Base-by-base conservation (phyloP, 2,113 vertebrate genomes). In the Pandion haliaetus region DNA sequence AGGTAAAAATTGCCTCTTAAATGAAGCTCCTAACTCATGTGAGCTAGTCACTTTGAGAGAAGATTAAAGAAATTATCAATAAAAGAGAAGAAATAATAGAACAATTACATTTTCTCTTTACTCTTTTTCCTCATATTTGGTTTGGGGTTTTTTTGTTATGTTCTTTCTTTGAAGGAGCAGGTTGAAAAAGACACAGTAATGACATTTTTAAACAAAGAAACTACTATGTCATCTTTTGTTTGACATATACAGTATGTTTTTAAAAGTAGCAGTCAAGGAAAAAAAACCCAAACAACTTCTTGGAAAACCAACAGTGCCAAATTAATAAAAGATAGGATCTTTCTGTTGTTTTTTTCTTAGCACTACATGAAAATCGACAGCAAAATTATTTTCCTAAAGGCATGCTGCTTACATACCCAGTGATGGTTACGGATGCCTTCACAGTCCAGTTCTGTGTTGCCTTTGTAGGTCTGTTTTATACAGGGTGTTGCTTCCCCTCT, bases 321-420 rank as follows among this genome's bases (percentile, higher is more conserved):
- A 71, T 49, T 58, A 84, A 38, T 66, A 54, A 76, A 77, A 38
- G 3, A 24, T 10, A 65, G 4, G 5, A 28, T 31, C 9, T 26
- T 82, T n/a, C 19, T 45, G 16, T 12, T 47, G 2, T 0, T 32
- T 5, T 16, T 36, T 57, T 4, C 7, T 81, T 77, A 54, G 7
- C 11, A 44, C 1, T 50, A 16, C 0, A 0, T 76, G 50, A 58
- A 81, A 86, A 69, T 47, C 8, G 20, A 24, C 20, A 38, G 11
- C 20, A 70, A 61, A 82, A 32, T 32, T 54, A 17, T 59, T 70
- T 73, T 86, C 77, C 34, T 7, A 36, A 25, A 81, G 6, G 3
- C 8, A 8, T 45, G 8, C 5, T 74, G 19, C 32, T 71, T 70
- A 49, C 10, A 18, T 65, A 55, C 47, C 24, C n/a, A 61, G 10